These are phyloP conservation scores for Ennomos quercinarius DNA, from an alignment of 2,888 invertebrate species.

Conservation along the genomic window DNA sequence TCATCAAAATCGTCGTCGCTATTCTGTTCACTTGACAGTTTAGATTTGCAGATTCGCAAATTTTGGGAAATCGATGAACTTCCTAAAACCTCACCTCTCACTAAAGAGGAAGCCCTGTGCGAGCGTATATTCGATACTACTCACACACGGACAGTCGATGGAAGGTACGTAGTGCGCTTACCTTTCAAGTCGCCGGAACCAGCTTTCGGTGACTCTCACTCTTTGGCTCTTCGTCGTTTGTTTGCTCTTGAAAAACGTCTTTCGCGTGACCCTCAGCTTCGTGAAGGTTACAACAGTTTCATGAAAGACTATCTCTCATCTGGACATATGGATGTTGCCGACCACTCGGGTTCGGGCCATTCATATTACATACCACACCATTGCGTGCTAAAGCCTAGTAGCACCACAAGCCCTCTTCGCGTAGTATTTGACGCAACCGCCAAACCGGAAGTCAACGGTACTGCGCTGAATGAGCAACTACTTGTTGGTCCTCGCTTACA, in stretches of 20 bases:
- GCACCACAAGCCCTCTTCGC: too few species aligned
- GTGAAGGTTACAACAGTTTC: neutral
- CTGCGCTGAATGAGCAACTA: too few species aligned
- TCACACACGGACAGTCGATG: neutral
- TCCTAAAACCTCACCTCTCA: neutral
- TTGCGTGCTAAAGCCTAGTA: too few species aligned
- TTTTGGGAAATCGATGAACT: constrained; percentile 10
- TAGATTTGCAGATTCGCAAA: neutral
- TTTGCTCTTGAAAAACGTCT: too few species aligned
- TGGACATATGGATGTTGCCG: too few species aligned
- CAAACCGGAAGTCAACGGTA: too few species aligned
- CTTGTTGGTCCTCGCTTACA: neutral
- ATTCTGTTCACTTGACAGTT: too few species aligned
- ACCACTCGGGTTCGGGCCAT: too few species aligned
- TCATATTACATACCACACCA: too few species aligned
- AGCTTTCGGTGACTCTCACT: constrained; percentile 1
- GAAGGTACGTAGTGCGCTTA: neutral
- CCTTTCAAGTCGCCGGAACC: constrained; percentile 1
- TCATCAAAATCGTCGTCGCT: too few species aligned
- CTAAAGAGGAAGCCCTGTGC: too few species aligned
- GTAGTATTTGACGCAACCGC: too few species aligned
- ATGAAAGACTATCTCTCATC: neutral
- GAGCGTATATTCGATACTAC: neutral
- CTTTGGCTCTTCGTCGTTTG: neutral
- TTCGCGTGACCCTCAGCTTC: neutral